Conservation (phyloP, 1,140 invertebrate genomes). For the Zaprionus capensis region DNA sequence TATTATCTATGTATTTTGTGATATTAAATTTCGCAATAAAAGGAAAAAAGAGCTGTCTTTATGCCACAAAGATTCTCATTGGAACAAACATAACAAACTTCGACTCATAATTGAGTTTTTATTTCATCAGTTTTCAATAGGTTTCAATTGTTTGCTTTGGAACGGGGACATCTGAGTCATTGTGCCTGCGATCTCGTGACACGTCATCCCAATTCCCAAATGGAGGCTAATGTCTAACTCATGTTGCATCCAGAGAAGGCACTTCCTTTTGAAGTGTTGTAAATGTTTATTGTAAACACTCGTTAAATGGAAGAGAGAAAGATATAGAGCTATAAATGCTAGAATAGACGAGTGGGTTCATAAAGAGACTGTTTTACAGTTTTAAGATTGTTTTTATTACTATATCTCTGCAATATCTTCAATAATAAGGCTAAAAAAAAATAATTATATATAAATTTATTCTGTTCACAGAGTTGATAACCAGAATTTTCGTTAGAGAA, state of each 20-base stretch:
- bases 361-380: neutral
- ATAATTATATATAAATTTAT: neutral
- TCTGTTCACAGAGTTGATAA: neutral
- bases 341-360: neutral
- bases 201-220: neutral
- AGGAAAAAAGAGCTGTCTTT: neutral
- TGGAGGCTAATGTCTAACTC: neutral
- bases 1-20: too few species aligned
- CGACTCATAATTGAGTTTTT: neutral
- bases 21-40: neutral
- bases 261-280: neutral
- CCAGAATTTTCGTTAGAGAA: too few species aligned
- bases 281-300: conserved; percentile 7
- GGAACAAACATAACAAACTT: neutral
- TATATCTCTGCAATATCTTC: neutral
- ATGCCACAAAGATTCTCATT: neutral
- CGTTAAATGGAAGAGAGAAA: neutral
- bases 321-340: neutral
- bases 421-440: neutral
- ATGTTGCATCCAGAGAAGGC: conserved; percentile 2
- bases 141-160: neutral
- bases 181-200: neutral
- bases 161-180: neutral
- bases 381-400: neutral
- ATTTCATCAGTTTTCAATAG: neutral